Evolutionary conservation across 2,113 vertebrate species (phyloP), one percentile per base, ranked within the genome.

Genomic region (Carassius auratus): DNA sequence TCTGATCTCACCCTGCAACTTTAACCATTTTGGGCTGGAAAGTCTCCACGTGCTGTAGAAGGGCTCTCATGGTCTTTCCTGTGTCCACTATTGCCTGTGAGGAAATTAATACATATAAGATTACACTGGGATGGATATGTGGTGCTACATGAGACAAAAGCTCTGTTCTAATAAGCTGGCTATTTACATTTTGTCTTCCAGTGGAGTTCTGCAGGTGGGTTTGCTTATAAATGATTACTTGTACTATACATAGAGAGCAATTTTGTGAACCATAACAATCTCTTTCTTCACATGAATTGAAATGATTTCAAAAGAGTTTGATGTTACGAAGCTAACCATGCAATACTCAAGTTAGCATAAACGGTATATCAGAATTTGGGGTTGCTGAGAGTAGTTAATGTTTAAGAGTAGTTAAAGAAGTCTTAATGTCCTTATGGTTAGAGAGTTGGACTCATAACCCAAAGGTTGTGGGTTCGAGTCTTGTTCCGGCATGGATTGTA

Each of bases 21-120:
- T 97, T 97, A 85, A 98, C 92, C 96, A 96, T 96, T 90, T 96
- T 97, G 30, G 98, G 98, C 84, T 96, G 93, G 92, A 96, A 97
- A 88, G 95, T 95, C 93, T 96, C 90, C 87, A 97, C 94, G 86
- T 93, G 95, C 90, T 96, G 92, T 84, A 97, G 97, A 76, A 98
- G 94, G 19, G 95, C 94, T 89, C 94, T 95, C 96, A 98, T 97
- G 87, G 97, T 98, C 88, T 95, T 96, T 90, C 97, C 96, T 19
- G 96, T 98, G 92, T 96, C 96, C 81, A 99, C 94, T 52, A 99
- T 96, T 90, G 97, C 97, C 97, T 99, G 78, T 74, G 21, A 73
- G 75, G 12, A 76, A 55, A 76, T 52, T 0, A 52, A 55, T 50
- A 23, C 23, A 55, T 76, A 48, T 74, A 74, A 5, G 71, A 74